These are phyloP conservation scores for Bacillus rossius DNA, from an alignment of 1,140 invertebrate species.

Conservation along the genomic window DNA sequence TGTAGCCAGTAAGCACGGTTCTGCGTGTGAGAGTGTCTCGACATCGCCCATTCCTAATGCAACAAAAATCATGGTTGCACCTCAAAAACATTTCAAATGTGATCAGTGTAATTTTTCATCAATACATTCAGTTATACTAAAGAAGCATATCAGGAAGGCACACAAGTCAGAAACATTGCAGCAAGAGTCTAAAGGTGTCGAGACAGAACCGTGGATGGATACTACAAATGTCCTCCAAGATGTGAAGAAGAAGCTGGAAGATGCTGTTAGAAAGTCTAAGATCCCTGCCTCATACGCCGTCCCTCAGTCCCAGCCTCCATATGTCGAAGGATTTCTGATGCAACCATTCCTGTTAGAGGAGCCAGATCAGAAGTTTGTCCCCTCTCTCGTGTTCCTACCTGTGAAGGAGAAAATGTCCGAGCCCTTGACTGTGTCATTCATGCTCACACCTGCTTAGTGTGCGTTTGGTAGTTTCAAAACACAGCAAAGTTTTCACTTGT, in stretches of 20 bases:
- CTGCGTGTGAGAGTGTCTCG: not conserved
- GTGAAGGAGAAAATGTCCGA: conserved; percentile 76
- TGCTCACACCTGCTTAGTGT: conserved; percentile 77
- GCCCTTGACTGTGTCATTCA: conserved; percentile 82
- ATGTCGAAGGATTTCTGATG: conserved; percentile 54
- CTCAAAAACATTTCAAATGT: conserved; percentile 49
- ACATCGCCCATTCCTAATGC: not conserved
- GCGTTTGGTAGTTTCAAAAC: not conserved
- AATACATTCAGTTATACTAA: conserved; percentile 53
- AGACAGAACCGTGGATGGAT: not conserved
- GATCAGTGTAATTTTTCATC: conserved; percentile 61
- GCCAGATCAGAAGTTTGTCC: conserved; percentile 60
- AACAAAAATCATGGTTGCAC: conserved; percentile 31
- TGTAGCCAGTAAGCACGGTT: conserved; percentile 38
- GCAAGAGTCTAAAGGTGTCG: not conserved
- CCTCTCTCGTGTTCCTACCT: conserved; percentile 87
- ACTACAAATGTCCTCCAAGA: conserved; percentile 38
- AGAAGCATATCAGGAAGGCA: conserved; percentile 57
- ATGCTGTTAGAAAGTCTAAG: conserved; percentile 49
- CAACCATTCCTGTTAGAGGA: conserved; percentile 81
- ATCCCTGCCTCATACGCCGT: conserved; percentile 35
- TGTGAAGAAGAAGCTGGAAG: conserved; percentile 44
- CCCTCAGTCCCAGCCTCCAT: conserved; percentile 32
- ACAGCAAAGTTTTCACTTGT: not conserved
- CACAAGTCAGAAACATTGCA: conserved; percentile 43